Evolutionary conservation across 2,888 invertebrate genomes (phyloP).

Genomic region (Lithophane socia): DNA sequence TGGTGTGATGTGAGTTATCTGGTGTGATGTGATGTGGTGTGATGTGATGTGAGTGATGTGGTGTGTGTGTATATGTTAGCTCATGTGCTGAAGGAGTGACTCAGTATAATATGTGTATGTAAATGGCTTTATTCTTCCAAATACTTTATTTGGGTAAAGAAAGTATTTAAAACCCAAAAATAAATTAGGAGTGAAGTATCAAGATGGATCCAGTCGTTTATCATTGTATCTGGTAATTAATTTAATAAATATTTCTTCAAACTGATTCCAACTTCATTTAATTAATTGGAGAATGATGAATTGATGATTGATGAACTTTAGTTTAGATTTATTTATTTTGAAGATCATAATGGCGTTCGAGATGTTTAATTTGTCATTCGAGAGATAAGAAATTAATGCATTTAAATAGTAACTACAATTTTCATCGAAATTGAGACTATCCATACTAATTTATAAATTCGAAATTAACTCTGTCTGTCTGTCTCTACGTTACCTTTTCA

Average conservation of each 20-base stretch:
- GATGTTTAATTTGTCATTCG: neutral
- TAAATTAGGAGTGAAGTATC: slow-evolving; percentile 3
- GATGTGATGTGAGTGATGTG: too few species aligned
- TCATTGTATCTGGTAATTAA: slow-evolving; percentile 47
- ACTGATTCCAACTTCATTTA: slow-evolving; percentile 25
- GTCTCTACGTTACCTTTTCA: too few species aligned
- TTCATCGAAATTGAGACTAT: too few species aligned
- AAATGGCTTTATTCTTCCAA: neutral
- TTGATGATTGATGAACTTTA: slow-evolving; percentile 40
- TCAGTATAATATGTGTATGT: too few species aligned
- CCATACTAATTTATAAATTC: too few species aligned
- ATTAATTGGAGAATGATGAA: slow-evolving; percentile 33
- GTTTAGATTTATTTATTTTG: slow-evolving; percentile 2
- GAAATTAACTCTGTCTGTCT: too few species aligned
- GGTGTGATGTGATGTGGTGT: too few species aligned
- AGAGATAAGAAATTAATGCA: neutral
- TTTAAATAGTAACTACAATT: neutral
- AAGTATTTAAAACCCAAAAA: neutral
- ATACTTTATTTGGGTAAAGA: neutral
- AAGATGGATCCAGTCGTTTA: slow-evolving; percentile 35
- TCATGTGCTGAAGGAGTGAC: too few species aligned
- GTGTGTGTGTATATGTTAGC: too few species aligned
- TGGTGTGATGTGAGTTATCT: too few species aligned
- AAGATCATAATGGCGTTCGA: neutral
- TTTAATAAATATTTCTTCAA: slow-evolving; percentile 51